Evolutionary conservation across 2,797 vertebrate genomes (phyloP).

Genomic region (Zalophus californianus): DNA sequence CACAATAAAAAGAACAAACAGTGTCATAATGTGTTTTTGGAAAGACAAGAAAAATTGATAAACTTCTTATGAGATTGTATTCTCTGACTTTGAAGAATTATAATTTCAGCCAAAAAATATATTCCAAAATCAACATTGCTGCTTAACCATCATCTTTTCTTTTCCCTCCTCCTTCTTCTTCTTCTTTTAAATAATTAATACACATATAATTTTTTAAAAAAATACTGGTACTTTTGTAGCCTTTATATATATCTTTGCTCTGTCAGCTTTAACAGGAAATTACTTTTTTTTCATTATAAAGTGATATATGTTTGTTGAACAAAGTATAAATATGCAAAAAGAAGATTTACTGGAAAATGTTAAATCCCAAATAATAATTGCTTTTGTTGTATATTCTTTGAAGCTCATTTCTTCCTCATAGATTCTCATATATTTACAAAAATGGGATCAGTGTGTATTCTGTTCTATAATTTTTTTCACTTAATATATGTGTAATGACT

Average conservation of each 20-base stretch:
- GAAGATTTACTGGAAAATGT: conserved; percentile 16
- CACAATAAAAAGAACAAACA: neutral
- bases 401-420: conserved; percentile 1
- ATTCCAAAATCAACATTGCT: neutral
- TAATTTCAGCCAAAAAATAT: neutral
- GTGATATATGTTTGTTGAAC: neutral
- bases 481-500: neutral
- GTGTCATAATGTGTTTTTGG: neutral
- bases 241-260: neutral
- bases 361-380: neutral
- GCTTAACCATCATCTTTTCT: neutral
- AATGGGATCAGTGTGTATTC: neutral
- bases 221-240: neutral
- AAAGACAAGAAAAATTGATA: neutral
- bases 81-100: neutral
- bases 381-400: neutral
- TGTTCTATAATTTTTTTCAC: neutral
- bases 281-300: conserved; percentile 32
- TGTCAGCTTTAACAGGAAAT: conserved; percentile 22
- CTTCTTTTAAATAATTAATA: neutral
- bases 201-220: neutral
- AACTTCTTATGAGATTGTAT: neutral
- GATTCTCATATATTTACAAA: neutral
- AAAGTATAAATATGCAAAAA: conserved; percentile 29
- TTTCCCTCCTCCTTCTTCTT: neutral